Conservation (phyloP, 1,140 invertebrate species). For the Drosophila athabasca region DNA sequence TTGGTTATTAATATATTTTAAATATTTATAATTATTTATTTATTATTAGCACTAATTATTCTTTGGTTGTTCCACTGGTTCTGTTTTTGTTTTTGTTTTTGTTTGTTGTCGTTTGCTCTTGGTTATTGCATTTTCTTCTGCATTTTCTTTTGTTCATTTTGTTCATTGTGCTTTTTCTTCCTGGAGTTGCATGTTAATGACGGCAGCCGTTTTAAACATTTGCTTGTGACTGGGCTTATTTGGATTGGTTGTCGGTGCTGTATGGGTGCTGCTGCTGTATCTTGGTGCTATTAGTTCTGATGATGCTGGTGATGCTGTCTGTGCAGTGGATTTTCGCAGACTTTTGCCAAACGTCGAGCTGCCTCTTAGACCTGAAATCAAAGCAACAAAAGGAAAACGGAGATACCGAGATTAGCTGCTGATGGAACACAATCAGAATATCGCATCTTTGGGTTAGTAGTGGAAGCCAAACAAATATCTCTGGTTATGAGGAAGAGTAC, state of each 20-base stretch:
- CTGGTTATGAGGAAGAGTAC: background rate
- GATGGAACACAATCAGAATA: background rate
- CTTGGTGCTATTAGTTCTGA: conserved; percentile 47
- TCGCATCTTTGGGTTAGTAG: conserved; percentile 10
- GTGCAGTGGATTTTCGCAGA: conserved; percentile 60
- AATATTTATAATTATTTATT: conserved; percentile 73
- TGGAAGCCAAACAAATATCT: conserved; percentile 22
- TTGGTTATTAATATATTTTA: conserved; percentile 68
- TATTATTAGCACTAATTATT: conserved; percentile 83
- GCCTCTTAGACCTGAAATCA: conserved; percentile 66
- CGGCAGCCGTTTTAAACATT: conserved; percentile 68
- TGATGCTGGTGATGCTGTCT: conserved; percentile 73
- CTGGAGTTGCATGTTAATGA: conserved; percentile 63
- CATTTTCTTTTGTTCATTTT: conserved; percentile 32
- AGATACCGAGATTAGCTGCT: conserved; percentile 21
- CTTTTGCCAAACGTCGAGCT: conserved; percentile 80
- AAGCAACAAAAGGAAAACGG: background rate
- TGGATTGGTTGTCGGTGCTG: conserved; percentile 38
- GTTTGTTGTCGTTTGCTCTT: conserved; percentile 59
- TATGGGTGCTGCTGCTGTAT: too few species aligned
- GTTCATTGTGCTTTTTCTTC: conserved; percentile 77
- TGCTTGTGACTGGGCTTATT: conserved; percentile 71
- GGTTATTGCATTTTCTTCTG: conserved; percentile 56
- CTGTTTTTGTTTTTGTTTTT: conserved; percentile 61
- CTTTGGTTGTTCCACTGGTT: conserved; percentile 84